Conservation (phyloP, 2,888 invertebrate genomes). For the Lasius fuliginosus region DNA sequence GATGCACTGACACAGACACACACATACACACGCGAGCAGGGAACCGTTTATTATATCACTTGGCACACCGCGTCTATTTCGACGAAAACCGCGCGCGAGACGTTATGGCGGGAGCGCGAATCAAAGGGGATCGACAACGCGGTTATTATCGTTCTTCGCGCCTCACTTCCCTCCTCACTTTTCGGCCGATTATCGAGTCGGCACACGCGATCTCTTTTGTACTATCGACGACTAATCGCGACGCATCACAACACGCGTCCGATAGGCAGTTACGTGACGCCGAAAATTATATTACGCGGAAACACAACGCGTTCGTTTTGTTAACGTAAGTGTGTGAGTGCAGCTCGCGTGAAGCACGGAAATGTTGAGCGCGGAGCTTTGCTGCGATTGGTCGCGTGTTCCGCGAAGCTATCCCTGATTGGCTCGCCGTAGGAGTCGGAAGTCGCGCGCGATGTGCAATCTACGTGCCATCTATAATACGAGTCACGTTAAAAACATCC, state of each 20-base stretch:
- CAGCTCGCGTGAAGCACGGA: not conserved
- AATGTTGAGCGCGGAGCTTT: not conserved
- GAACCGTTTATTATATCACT: not conserved
- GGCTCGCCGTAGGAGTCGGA: constrained; percentile 6
- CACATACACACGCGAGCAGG: not conserved
- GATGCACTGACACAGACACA: not conserved
- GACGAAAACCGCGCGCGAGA: constrained; percentile 16
- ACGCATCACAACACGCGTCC: not conserved
- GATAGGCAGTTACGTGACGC: not conserved
- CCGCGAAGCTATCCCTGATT: not conserved
- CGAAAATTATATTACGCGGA: not conserved
- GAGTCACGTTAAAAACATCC: constrained; percentile 12
- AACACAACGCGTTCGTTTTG: not conserved
- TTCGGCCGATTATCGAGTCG: not conserved
- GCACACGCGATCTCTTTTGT: constrained; percentile 8
- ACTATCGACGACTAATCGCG: not conserved
- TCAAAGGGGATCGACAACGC: constrained; percentile 25
- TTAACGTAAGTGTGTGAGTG: not conserved
- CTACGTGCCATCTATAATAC: not conserved
- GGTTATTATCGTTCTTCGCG: not conserved
- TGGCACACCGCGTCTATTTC: not conserved
- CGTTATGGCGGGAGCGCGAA: constrained; percentile 16
- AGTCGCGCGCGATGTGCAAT: constrained; percentile 17
- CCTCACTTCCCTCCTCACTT: not conserved
- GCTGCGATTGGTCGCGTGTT: constrained; percentile 18